Evolutionary conservation across 2,888 invertebrate species (phyloP), one percentile per base, ranked within the genome.

Genomic region (Salticus scenicus): DNA sequence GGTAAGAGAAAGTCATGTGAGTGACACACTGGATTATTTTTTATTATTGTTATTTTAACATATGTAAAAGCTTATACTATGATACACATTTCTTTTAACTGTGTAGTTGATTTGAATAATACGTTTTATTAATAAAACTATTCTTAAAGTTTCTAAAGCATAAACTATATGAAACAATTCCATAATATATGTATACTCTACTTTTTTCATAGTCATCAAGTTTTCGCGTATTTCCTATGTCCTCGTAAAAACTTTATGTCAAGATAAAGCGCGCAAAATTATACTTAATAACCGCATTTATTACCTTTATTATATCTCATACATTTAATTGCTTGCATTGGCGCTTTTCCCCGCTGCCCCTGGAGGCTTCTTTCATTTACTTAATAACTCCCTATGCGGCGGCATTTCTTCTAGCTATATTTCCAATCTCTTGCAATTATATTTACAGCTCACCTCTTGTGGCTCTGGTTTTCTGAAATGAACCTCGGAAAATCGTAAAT

Each of bases 201-300:
- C n/a, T n/a, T n/a, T n/a, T n/a, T n/a, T n/a, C n/a, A n/a, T n/a
- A n/a, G n/a, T n/a, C n/a, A n/a, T n/a, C n/a, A n/a, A n/a, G n/a
- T n/a, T n/a, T n/a, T n/a, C n/a, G n/a, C n/a, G n/a, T n/a, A n/a
- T n/a, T n/a, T n/a, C n/a, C n/a, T n/a, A n/a, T n/a, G n/a, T n/a
- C n/a, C n/a, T n/a, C n/a, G n/a, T n/a, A 47, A 47, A 47, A 47
- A 47, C 42, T 47, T 47, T 47, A 47, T 47, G 42, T 17, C 17
- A 17, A 47, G 17, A 47, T 47, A 47, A 47, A 47, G 42, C 42
- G 7, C 42, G 17, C 42, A 8, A 57, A 57, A 57, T 24, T 57
- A 57, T 57, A 57, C 24, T 57, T 57, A 57, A 57, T 57, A 57
- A 57, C 20, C 24, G 24, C 24, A 57, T 57, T 57, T 24, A 57